Evolutionary conservation across 2,797 vertebrate genomes (phyloP), one percentile per base, ranked within the genome.

Genomic region (Hypotaenidia philippensis): DNA sequence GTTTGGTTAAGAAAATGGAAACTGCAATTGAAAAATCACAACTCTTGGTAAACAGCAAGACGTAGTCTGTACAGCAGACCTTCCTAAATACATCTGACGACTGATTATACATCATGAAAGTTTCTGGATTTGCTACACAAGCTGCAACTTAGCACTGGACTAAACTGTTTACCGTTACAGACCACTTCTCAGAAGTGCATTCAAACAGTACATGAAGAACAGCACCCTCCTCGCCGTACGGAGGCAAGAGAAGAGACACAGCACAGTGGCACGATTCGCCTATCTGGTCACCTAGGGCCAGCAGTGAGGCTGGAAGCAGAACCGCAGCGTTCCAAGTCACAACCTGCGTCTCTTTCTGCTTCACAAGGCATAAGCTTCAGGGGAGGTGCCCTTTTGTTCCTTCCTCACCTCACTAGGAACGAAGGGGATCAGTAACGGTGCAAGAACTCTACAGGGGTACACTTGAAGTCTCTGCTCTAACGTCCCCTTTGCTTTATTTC

Each of bases 401-500:
- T 83, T 60, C 66, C 27, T 59, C 19, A 77, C 11, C 50, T 78
- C 52, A 32, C 47, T 72, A 66, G 56, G 52, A 89, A 76, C 8
- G 5, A 89, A 76, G 77, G 52, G 4, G 22, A 89, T 38, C 36
- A 47, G 27, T 13, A 31, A 31, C 18, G 27, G 76, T 74, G 6
- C 38, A 90, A 94, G 40, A 77, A 87, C 81, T 83, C 40, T 16
- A 72, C 45, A 59, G 69, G 17, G 94, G 79, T 25, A 72, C 6
- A 49, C 27, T 44, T 52, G 11, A 45, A 65, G n/a, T 50, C 41
- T 83, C 11, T 57, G 45, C 38, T 89, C 38, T 65, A 0, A 55
- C 65, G 14, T 31, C 55, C 0, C 3, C 78, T 32, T 76, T 90
- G 31, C 19, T 83, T 75, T 68, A 56, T 76, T 95, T 68, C 31